Conservation (phyloP, 2,797 vertebrate genomes). For the Nyctalus aviator region DNA sequence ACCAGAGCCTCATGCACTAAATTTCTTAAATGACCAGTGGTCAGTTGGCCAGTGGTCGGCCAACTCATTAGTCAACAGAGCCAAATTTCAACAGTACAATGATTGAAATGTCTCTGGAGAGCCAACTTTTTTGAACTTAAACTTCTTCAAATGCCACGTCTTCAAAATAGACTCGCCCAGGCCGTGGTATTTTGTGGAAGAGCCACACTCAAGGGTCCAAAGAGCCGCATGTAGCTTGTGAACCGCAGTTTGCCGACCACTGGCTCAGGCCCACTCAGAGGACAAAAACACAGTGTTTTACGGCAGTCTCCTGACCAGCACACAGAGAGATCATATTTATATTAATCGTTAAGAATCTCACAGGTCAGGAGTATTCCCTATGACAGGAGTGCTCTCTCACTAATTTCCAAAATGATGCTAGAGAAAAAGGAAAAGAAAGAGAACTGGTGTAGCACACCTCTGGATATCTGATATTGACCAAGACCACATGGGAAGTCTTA, state of each 20-base stretch:
- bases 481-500: not conserved
- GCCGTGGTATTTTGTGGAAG: too few relatives aligned
- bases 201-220: too few relatives aligned
- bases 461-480: not conserved
- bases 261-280: not conserved
- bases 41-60: not conserved
- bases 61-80: too few relatives aligned
- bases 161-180: too few relatives aligned
- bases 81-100: too few relatives aligned
- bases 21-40: not conserved
- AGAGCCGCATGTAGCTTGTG: too few relatives aligned
- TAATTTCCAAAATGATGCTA: constrained; percentile 3
- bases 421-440: constrained; percentile 2
- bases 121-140: too few relatives aligned
- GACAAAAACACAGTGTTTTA: not conserved
- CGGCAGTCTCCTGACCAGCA: not conserved
- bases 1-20: not conserved
- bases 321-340: not conserved
- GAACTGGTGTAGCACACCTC: not conserved
- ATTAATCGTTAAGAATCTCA: not conserved
- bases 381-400: not conserved
- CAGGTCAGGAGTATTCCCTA: not conserved
- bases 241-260: too few relatives aligned
- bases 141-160: too few relatives aligned
- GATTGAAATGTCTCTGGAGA: too few relatives aligned